A percentile compares a stretch with the other conserved stretches of the same genome.
phyloP scores from a whole-genome alignment of 2,888 invertebrate species.

The Acheta domesticus region DNA sequence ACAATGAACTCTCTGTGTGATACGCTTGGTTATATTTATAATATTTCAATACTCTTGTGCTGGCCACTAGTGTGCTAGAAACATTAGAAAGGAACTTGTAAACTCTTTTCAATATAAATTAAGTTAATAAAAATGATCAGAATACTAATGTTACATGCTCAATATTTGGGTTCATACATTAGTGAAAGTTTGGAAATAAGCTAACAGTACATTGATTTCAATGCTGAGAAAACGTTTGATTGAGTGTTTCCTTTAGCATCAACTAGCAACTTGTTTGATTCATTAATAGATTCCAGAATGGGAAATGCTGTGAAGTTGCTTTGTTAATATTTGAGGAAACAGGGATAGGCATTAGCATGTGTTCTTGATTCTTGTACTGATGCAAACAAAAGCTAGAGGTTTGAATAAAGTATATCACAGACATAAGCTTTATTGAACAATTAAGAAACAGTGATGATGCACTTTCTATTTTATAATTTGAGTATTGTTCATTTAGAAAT shows the following conservation, averaged over 20 bases:
- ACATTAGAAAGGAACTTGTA: not conserved
- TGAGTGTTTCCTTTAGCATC: not conserved
- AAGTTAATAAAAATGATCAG: conserved; percentile 3
- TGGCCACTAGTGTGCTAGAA: conserved; percentile 7
- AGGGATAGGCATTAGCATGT: conserved; percentile 18
- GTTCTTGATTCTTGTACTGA: conserved; percentile 18
- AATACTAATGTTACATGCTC: not conserved
- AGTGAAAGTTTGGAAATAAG: not conserved
- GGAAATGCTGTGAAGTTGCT: conserved; percentile 18
- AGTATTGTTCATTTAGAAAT: not conserved
- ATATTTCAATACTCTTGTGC: conserved; percentile 18
- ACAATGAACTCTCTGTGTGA: conserved; percentile 18
- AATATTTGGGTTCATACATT: not conserved
- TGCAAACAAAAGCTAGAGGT: conserved; percentile 5
- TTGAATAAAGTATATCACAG: not conserved
- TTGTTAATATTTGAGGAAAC: conserved; percentile 8
- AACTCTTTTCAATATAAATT: conserved; percentile 1
- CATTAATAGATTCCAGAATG: not conserved
- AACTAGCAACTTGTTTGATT: not conserved
- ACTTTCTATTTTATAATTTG: not conserved
- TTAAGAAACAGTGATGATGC: not conserved
- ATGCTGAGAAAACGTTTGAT: too few species aligned
- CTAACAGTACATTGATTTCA: not conserved
- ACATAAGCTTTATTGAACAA: conserved; percentile 7
- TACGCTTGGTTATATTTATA: conserved; percentile 9